Evolutionary conservation across 2,888 invertebrate species (phyloP).

Genomic region (Desoria tigrina): DNA sequence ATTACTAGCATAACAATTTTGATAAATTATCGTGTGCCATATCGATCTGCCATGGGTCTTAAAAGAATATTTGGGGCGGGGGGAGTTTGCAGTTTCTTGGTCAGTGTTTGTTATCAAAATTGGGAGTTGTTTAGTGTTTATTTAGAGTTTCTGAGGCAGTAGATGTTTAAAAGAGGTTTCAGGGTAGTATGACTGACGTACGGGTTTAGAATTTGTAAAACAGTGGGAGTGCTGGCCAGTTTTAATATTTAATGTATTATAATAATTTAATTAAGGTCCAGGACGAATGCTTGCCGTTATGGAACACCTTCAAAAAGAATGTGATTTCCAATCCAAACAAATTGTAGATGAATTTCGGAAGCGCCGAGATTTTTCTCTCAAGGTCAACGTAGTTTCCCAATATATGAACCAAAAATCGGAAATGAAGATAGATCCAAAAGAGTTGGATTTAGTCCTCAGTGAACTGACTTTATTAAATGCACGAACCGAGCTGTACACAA

Average conservation of each 20-base stretch:
- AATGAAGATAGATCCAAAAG: conserved; percentile 68
- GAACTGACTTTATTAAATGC: conserved; percentile 91
- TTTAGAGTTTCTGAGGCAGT: too few relatives aligned
- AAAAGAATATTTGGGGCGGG: too few relatives aligned
- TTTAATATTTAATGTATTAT: conserved; percentile 1
- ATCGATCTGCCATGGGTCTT: too few relatives aligned
- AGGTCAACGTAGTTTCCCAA: conserved; percentile 67
- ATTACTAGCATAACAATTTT: too few relatives aligned
- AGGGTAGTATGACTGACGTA: too few relatives aligned
- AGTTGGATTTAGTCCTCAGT: conserved; percentile 80
- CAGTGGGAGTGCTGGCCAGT: not conserved
- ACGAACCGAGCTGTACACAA: conserved; percentile 83
- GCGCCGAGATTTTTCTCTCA: conserved; percentile 65
- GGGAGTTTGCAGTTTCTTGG: too few relatives aligned
- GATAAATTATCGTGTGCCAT: too few relatives aligned
- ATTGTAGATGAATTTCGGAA: conserved; percentile 74
- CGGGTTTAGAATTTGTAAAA: not conserved
- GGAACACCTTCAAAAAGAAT: conserved; percentile 73
- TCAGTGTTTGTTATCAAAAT: too few relatives aligned
- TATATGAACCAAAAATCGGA: conserved; percentile 56
- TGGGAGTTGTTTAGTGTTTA: too few relatives aligned
- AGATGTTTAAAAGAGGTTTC: too few relatives aligned
- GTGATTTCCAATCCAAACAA: conserved; percentile 66
- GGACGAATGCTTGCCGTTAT: conserved; percentile 73
- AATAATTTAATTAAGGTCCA: conserved; percentile 60